A percentile compares a stretch with the other conserved stretches of the same genome.
phyloP scores from a whole-genome alignment of 2,797 vertebrate species.

The Sarcophilus harrisii region DNA sequence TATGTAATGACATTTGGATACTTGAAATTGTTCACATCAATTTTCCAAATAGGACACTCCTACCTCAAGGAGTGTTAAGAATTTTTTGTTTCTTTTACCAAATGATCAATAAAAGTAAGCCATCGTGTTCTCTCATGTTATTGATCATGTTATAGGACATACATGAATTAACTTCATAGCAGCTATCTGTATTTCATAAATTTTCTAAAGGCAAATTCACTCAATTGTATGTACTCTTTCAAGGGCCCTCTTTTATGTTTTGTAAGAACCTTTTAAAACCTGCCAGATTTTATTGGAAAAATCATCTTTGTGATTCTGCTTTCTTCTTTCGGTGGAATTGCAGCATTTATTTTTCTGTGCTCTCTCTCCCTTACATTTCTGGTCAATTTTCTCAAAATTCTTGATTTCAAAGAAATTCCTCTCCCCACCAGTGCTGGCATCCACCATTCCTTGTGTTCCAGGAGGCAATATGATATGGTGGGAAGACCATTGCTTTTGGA shows the following conservation, averaged over 20 bases:
- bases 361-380: background rate
- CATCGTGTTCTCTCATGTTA: conserved; percentile 36
- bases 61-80: background rate
- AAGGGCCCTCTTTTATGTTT: background rate
- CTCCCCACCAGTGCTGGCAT: background rate
- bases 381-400: background rate
- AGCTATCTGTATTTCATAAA: conserved; percentile 47
- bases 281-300: background rate
- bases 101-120: conserved; percentile 38
- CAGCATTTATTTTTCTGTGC: background rate
- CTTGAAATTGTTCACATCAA: conserved; percentile 33
- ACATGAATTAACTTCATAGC: conserved; percentile 42
- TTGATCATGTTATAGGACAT: background rate
- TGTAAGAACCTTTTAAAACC: background rate
- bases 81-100: conserved; percentile 47
- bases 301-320: conserved; percentile 24
- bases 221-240: conserved; percentile 31
- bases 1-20: conserved; percentile 29
- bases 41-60: background rate
- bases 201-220: conserved; percentile 41
- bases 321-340: conserved; percentile 26
- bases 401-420: conserved; percentile 32
- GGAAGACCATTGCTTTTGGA: background rate
- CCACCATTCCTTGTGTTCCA: background rate
- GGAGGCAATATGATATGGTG: background rate